Evolutionary conservation across 2,888 invertebrate genomes (phyloP), one percentile per base, ranked within the genome.

Genomic region (Mycalesis mineus): DNA sequence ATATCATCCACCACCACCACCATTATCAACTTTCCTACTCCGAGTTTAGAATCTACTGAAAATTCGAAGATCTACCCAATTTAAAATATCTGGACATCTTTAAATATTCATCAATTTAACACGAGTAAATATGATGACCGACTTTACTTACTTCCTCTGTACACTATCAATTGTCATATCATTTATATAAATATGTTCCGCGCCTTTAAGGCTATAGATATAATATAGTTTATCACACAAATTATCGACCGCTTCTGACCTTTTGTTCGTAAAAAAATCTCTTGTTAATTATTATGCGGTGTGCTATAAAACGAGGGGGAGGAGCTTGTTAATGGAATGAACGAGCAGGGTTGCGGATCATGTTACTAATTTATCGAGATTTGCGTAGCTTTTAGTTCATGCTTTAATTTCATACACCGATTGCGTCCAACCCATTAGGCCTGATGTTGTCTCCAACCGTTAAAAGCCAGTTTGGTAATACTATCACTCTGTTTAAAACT

Each of bases 251-350:
- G 58, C 47, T 31, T 56, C 42, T 60, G 65, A 62, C 63, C 62
- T 65, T 68, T 60, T 45, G 60, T 64, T 66, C 72, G 71, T 73
- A 65, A 73, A 75, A 79, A 69, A 82, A 82, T 82, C 80, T 77
- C 77, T 77, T 76, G 74, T 77, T 83, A 84, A 76, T 78, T 77
- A 84, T 80, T 78, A 80, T 77, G 73, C 74, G 68, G 62, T 68
- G 74, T 73, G 75, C 77, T 79, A 78, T 75, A 75, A 75, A 75
- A 67, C 69, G 63, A 56, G 65, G 63, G 66, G 66, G 68, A 69
- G 71, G 68, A 69, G 61, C 70, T 71, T 65, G 70, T 71, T 82
- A 85, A 85, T 82, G 83, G 78, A 81, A 82, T 82, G 78, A 79
- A 65, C 58, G 59, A 22, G 40, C 69, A 84, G 78, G 84, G 83